Evolutionary conservation across 2,888 invertebrate species (phyloP), one percentile per base, ranked within the genome.

Genomic region (Notodonta dromedarius): DNA sequence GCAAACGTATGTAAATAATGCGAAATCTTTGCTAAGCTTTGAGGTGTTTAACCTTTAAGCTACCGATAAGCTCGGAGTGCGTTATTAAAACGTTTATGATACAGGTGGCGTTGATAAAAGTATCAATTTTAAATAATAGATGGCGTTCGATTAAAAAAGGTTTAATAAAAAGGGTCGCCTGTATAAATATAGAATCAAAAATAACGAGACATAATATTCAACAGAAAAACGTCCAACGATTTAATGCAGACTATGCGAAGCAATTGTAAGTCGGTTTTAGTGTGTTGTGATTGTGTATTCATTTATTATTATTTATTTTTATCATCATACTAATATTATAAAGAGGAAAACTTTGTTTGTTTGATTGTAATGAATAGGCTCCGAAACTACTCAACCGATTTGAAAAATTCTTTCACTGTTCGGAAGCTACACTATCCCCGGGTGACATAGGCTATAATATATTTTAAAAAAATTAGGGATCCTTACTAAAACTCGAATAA

Each of bases 161-260:
- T 24, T 24, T n/a, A 6, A n/a, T n/a, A 6, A n/a, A 46, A 46
- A 46, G 46, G 46, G 46, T 6, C n/a, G 13, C 70, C 64, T 69
- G 46, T 53, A 32, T 56, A 39, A 51, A 44, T 56, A 56, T n/a
- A 12, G 24, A 9, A 53, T 50, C 0, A 54, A 39, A 39, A 79
- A 72, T 77, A 77, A 77, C 70, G 60, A 58, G 69, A 77, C 69
- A 76, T 73, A 78, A 86, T 81, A 77, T 87, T 91, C 89, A 58
- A 35, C 93, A 93, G 93, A 93, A 88, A 91, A 91, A 93, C 92
- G 51, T 93, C 93, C 80, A 90, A 93, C 88, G 90, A 93, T 84
- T 90, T 93, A 91, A 88, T 93, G 84, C 91, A 85, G 92, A 92
- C 86, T 84, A 87, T 93, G 91, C 86, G 83, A 90, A 86, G 85